Conservation (phyloP, 2,888 invertebrate species). For the Thymelicus acteon region DNA sequence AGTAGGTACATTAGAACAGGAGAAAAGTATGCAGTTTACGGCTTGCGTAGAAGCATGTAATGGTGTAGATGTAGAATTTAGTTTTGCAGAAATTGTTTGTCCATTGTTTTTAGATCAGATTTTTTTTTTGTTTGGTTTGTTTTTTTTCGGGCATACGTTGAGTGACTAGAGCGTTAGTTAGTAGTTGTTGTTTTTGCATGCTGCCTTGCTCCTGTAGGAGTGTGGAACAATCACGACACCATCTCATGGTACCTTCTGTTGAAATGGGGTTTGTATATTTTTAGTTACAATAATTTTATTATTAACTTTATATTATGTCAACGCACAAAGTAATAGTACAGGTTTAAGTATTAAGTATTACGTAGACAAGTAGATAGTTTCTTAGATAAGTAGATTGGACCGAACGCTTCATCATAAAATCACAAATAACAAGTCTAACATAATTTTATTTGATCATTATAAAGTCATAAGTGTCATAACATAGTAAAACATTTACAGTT, state of each 20-base stretch:
- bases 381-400: conserved; percentile 2
- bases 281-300: not conserved
- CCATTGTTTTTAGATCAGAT: not conserved
- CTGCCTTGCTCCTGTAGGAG: conserved; percentile 72
- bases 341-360: not conserved
- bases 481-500: not conserved
- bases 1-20: not conserved
- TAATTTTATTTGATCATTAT: not conserved
- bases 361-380: not conserved
- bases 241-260: conserved; percentile 67
- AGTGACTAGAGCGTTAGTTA: conserved; percentile 54
- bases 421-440: not conserved
- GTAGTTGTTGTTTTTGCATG: conserved; percentile 79
- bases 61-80: not conserved
- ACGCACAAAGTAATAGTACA: conserved; percentile 19
- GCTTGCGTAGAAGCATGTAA: conserved; percentile 20
- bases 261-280: conserved; percentile 77
- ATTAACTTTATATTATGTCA: not conserved
- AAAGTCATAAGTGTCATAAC: too few relatives aligned
- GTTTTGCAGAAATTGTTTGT: not conserved
- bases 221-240: conserved; percentile 68
- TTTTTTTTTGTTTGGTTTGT: not conserved
- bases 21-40: not conserved
- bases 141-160: too few relatives aligned
- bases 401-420: conserved; percentile 7